Evolutionary conservation across 2,888 invertebrate species (phyloP).

Genomic region (Pyrochroa serraticornis): DNA sequence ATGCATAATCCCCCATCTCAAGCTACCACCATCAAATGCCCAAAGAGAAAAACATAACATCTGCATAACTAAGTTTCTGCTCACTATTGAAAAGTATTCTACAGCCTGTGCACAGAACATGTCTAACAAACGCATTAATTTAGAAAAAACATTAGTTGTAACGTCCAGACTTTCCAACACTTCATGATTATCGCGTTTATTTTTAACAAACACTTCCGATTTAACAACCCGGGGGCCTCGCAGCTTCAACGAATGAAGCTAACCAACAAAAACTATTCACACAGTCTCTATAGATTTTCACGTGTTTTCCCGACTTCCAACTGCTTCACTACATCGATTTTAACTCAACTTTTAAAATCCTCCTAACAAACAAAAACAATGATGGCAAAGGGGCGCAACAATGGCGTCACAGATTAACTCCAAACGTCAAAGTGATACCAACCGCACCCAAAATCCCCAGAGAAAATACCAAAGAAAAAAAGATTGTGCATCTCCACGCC

Average conservation of each 20-base stretch:
- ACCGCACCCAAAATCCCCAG: not conserved
- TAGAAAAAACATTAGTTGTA: conserved; percentile 9
- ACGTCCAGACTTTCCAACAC: conserved; percentile 22
- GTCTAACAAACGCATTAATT: conserved; percentile 16
- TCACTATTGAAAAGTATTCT: conserved; percentile 13
- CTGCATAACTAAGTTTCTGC: conserved; percentile 37
- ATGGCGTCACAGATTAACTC: conserved; percentile 47
- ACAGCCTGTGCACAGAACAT: conserved; percentile 13
- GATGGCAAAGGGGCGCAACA: conserved; percentile 45
- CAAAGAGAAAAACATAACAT: conserved; percentile 33
- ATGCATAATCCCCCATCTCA: conserved; percentile 56
- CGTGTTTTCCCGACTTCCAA: not conserved
- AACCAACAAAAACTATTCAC: conserved; percentile 3
- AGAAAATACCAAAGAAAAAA: not conserved
- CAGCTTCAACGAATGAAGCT: not conserved
- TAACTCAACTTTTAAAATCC: conserved; percentile 26
- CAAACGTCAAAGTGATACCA: conserved; percentile 39
- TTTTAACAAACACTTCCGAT: conserved; percentile 23
- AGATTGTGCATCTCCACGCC: not conserved
- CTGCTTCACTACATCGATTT: not conserved
- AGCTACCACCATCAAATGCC: conserved; percentile 37
- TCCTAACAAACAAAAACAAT: conserved; percentile 45
- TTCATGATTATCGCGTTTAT: conserved; percentile 17
- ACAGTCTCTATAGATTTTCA: conserved; percentile 3
- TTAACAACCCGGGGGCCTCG: conserved; percentile 21